Percentiles rank a stretch among this genome's conserved stretches.
These are phyloP conservation scores for Carlito syrichta DNA, from an alignment of 2,113 vertebrate genomes.

Conservation along the genomic window DNA sequence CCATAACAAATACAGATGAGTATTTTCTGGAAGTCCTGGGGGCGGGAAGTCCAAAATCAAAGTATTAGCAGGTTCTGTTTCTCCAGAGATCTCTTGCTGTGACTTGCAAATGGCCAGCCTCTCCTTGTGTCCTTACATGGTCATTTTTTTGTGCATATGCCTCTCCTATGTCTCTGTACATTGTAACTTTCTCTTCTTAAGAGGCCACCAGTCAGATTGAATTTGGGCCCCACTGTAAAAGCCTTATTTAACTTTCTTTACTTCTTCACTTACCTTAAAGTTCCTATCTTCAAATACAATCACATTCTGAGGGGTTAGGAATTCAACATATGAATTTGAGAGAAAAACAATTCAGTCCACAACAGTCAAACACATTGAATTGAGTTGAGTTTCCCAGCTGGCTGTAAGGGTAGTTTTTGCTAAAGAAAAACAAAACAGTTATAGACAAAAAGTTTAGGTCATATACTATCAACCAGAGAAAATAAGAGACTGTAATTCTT, in stretches of 20 bases:
- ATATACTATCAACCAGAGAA: not conserved
- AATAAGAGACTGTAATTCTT: not conserved
- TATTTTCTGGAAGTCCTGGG: not conserved
- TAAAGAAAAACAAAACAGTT: not conserved
- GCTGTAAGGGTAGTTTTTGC: not conserved
- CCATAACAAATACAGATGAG: not conserved
- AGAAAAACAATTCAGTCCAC: not conserved
- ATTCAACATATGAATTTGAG: not conserved
- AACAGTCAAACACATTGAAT: not conserved
- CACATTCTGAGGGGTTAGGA: not conserved
- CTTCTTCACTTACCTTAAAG: not conserved
- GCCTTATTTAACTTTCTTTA: not conserved
- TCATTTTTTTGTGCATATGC: not conserved
- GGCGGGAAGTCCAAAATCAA: not conserved
- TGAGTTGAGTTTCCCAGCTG: not conserved
- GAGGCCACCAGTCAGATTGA: not conserved
- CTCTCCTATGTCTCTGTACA: not conserved
- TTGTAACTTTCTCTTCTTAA: not conserved
- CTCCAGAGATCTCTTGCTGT: not conserved
- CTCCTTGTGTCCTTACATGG: not conserved
- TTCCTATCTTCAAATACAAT: not conserved
- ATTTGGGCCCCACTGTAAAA: not conserved
- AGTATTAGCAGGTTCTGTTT: not conserved
- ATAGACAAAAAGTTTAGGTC: not conserved
- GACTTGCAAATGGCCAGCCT: not conserved